Evolutionary conservation across 2,113 vertebrate genomes (phyloP).

Genomic region (Planiliza haematocheilus): DNA sequence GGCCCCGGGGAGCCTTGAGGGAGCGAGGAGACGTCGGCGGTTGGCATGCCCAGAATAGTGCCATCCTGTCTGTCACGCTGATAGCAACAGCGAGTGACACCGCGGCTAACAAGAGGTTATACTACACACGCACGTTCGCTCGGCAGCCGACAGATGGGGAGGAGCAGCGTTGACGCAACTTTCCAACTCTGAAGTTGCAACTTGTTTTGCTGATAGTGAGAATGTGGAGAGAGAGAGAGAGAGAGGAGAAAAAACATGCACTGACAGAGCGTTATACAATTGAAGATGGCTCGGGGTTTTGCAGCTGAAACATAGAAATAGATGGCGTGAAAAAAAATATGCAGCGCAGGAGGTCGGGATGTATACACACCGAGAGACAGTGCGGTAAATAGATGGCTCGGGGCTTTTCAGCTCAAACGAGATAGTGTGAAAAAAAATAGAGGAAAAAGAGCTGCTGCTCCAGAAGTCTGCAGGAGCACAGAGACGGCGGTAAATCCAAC

Average conservation of each 20-base stretch:
- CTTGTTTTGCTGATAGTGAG: constrained; percentile 31
- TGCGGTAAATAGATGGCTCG: constrained; percentile 57
- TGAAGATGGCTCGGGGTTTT: constrained; percentile 16
- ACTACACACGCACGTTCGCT: constrained; percentile 18
- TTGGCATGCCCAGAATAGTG: constrained; percentile 45
- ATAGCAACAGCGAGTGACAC: constrained; percentile 50
- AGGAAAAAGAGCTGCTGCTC: constrained; percentile 16
- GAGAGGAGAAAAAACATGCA: neutral
- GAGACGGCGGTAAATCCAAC: constrained; percentile 55
- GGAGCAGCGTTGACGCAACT: constrained; percentile 15
- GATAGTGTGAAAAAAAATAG: constrained; percentile 40
- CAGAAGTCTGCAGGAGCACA: constrained; percentile 36
- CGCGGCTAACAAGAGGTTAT: constrained; percentile 47
- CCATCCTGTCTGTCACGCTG: constrained; percentile 37
- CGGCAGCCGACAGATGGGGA: constrained; percentile 26
- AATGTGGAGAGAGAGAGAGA: neutral
- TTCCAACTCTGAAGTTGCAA: constrained; percentile 4
- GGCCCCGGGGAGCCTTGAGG: constrained; percentile 22
- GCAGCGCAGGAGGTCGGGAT: constrained; percentile 47
- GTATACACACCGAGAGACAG: constrained; percentile 48
- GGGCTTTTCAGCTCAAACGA: constrained; percentile 57
- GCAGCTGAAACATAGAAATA: constrained; percentile 24
- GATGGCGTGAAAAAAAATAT: constrained; percentile 56
- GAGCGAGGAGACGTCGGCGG: constrained; percentile 8
- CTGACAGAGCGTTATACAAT: constrained; percentile 47